These are phyloP conservation scores for Drosophila putrida DNA, from an alignment of 2,888 invertebrate species.

Conservation along the genomic window DNA sequence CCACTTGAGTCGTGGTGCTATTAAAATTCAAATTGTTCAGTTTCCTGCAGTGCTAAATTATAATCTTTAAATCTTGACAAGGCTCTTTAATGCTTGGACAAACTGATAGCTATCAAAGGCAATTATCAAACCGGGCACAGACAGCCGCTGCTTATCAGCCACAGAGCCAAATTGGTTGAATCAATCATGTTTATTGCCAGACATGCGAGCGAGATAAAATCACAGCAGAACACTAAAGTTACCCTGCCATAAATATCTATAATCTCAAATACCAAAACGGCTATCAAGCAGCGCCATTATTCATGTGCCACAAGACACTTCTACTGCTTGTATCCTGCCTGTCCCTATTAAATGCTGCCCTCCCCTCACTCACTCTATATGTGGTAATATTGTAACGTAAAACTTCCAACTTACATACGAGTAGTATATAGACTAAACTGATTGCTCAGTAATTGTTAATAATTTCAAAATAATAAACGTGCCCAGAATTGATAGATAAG, in stretches of 20 bases:
- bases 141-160: constrained; percentile 59
- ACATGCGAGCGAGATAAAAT: constrained; percentile 63
- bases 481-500: constrained; percentile 52
- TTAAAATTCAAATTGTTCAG: constrained; percentile 6
- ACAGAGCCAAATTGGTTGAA: constrained; percentile 52
- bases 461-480: constrained; percentile 74
- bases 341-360: constrained; percentile 3
- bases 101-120: constrained; percentile 54
- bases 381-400: not conserved
- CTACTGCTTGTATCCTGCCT: constrained; percentile 28
- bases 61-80: constrained; percentile 27
- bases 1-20: constrained; percentile 25
- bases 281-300: constrained; percentile 55
- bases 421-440: constrained; percentile 43
- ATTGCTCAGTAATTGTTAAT: constrained; percentile 74
- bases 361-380: constrained; percentile 3
- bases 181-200: constrained; percentile 73
- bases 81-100: constrained; percentile 37
- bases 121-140: constrained; percentile 59
- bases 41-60: constrained; percentile 48
- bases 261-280: constrained; percentile 56
- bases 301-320: constrained; percentile 37
- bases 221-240: constrained; percentile 39
- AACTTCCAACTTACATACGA: constrained; percentile 15
- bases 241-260: constrained; percentile 64